phyloP scores from a whole-genome alignment of 2,888 invertebrate species.

The Ethmia dodecea region DNA sequence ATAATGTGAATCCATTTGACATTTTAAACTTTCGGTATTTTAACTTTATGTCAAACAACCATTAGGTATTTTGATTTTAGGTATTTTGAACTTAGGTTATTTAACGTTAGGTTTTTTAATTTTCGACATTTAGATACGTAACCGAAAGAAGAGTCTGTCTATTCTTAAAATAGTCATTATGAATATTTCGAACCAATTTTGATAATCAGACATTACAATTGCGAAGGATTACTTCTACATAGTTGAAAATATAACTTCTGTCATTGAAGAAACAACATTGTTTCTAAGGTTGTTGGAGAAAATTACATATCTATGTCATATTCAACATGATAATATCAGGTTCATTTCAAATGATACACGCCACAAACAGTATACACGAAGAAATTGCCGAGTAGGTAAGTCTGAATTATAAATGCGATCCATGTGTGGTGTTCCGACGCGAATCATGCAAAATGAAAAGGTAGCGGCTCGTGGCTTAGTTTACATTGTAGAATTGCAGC shows the following conservation, averaged over 20 bases:
- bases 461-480: constrained; percentile 22
- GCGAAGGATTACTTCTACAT: background rate
- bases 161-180: background rate
- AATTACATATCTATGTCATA: no score
- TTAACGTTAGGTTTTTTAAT: no score
- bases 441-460: constrained; percentile 34
- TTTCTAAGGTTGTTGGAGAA: no score
- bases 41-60: no score
- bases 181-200: background rate
- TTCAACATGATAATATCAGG: constrained; percentile 14
- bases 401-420: constrained; percentile 35
- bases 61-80: no score
- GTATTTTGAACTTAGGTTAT: no score
- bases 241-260: background rate
- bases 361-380: constrained; percentile 29
- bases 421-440: constrained; percentile 29
- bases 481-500: constrained; percentile 30
- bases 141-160: background rate
- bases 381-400: constrained; percentile 25
- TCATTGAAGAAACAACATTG: no score
- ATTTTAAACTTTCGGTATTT: no score
- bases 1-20: no score
- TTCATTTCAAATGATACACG: constrained; percentile 20
- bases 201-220: background rate
- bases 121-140: no score